Evolutionary conservation across 2,797 vertebrate species (phyloP), one percentile per base, ranked within the genome.

Genomic region (Leucoraja ocellata): DNA sequence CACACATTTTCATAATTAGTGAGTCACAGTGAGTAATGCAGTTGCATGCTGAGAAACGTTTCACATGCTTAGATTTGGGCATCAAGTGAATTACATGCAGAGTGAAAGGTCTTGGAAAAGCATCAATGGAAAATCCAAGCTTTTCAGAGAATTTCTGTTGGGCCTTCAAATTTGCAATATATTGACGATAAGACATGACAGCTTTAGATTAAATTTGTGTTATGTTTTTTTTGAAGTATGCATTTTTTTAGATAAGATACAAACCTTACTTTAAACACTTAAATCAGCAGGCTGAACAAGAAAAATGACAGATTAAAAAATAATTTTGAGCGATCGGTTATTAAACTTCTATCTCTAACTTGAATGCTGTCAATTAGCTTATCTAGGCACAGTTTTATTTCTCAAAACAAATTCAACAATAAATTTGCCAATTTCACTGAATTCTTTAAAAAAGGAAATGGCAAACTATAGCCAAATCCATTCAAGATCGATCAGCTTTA

Each of bases 391-490:
- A 1, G 97, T 97, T 94, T 76, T 94, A 93, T 95, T 95, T 0
- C 79, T 93, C 93, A 97, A 94, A 93, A 97, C 95, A 94, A 97
- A 97, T 0, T 96, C 95, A 0, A 39, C 74, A 0, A 97, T 92
- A 1, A 93, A 96, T 80, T 63, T 93, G 2, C 95, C 94, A 91
- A 97, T 96, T 18, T 94, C 94, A 93, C 95, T 93, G 94, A 97
- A 97, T 23, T 96, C 96, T 0, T 93, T 71, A 94, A 96, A 97
- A 25, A 97, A 96, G 0, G 97, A 94, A 28, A 97, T 94, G 39
- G 97, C 96, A 97, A 95, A 93, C 96, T 95, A 94, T 97, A 97
- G 0, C 97, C 97, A 0, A 97, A 97, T 76, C 95, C 94, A 68
- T 88, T 32, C 63, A 68, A 16, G 13, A 36, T 36, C 32, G n/a